Percentiles rank a stretch among this genome's conserved stretches.
phyloP scores from a whole-genome alignment of 2,113 vertebrate species.

The Pseudorasbora parva region DNA sequence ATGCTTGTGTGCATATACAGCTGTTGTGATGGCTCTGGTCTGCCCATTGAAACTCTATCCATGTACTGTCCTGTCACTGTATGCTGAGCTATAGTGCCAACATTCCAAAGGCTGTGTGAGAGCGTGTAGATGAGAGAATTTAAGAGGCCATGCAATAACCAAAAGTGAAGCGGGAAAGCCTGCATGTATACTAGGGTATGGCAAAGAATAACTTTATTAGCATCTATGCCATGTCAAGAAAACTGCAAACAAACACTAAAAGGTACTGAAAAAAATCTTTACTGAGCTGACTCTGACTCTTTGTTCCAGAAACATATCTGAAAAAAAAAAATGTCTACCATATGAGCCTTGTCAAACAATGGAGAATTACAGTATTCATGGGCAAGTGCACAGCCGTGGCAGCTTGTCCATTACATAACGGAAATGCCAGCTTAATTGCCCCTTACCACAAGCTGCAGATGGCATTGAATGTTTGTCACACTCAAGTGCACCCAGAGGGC shows the following conservation, averaged over 20 bases:
- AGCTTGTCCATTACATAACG: conserved; percentile 9
- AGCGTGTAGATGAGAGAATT: background rate
- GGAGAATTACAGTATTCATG: conserved; percentile 17
- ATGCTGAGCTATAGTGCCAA: conserved; percentile 7
- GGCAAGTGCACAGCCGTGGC: background rate
- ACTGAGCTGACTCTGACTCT: background rate
- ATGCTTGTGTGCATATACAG: conserved; percentile 30
- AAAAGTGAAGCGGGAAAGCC: background rate
- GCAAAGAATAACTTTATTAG: background rate
- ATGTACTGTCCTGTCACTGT: conserved; percentile 5
- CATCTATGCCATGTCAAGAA: background rate
- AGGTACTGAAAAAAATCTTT: conserved; percentile 1
- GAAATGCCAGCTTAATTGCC: conserved; percentile 37
- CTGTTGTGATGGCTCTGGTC: conserved; percentile 71
- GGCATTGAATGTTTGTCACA: conserved; percentile 18
- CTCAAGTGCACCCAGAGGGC: conserved; percentile 31
- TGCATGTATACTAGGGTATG: background rate
- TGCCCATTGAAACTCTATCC: conserved; percentile 51
- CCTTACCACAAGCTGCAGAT: conserved; percentile 23
- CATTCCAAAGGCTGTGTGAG: background rate
- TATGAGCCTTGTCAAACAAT: conserved; percentile 12
- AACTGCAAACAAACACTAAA: background rate
- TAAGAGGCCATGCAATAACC: background rate
- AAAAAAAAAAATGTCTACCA: conserved; percentile 3
- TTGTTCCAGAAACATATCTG: background rate